Evolutionary conservation across 2,113 vertebrate genomes (phyloP).

Genomic region (Pogona vitticeps): DNA sequence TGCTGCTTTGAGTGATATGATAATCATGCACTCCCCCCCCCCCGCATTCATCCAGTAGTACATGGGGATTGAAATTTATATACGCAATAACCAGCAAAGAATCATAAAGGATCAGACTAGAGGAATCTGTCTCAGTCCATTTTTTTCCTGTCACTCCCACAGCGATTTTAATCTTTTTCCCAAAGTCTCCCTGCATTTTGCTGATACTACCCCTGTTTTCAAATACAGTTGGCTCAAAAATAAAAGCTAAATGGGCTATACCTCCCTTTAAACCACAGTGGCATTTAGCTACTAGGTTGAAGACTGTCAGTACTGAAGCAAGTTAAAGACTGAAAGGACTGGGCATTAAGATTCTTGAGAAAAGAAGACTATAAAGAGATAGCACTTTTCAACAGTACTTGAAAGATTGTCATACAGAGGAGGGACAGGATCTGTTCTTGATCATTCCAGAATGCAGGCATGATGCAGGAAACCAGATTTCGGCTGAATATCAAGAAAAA

Average conservation of each 20-base stretch:
- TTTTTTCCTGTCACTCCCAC: constrained; percentile 84
- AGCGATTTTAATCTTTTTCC: constrained; percentile 85
- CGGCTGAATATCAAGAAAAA: too few species aligned
- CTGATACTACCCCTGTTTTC: constrained; percentile 82
- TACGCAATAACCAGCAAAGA: constrained; percentile 78
- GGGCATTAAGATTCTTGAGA: too few species aligned
- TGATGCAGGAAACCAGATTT: too few species aligned
- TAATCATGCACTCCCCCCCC: constrained; percentile 72
- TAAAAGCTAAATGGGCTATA: constrained; percentile 59
- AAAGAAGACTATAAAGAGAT: too few species aligned
- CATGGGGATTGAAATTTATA: constrained; percentile 82
- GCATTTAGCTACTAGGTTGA: constrained; percentile 65
- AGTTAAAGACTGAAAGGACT: constrained; percentile 4
- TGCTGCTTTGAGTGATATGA: constrained; percentile 76
- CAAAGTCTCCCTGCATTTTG: constrained; percentile 78
- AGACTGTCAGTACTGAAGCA: constrained; percentile 61
- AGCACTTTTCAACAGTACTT: too few species aligned
- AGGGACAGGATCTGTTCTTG: too few species aligned
- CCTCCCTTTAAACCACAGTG: constrained; percentile 53
- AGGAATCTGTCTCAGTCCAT: constrained; percentile 81
- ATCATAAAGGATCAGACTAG: constrained; percentile 81
- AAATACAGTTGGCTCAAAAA: constrained; percentile 74
- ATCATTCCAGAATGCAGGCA: too few species aligned
- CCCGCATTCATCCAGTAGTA: constrained; percentile 64
- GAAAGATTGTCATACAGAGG: too few species aligned